Evolutionary conservation across 1,140 invertebrate species (phyloP), one percentile per base, ranked within the genome.

Genomic region (Macrosteles quadrilineatus): DNA sequence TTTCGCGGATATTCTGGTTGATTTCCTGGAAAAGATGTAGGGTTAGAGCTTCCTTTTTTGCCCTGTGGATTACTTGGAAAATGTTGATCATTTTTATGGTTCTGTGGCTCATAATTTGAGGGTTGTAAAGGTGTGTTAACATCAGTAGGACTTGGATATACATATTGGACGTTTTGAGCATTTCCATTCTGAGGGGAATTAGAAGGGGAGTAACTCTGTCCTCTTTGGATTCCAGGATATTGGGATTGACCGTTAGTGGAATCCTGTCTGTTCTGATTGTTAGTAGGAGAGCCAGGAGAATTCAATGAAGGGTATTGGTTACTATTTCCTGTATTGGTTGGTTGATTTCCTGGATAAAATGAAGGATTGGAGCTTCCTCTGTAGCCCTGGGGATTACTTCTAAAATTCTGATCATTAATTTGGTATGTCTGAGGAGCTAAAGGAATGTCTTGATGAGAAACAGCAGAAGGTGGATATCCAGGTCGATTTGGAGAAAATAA

Each of bases 371-470:
- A n/a, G n/a, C n/a, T n/a, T n/a, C n/a, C n/a, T n/a, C n/a, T n/a
- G n/a, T n/a, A n/a, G n/a, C n/a, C n/a, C n/a, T n/a, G n/a, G n/a
- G n/a, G n/a, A n/a, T n/a, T n/a, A n/a, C n/a, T n/a, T n/a, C n/a
- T n/a, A n/a, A n/a, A n/a, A n/a, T n/a, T 14, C 30, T 70, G 69
- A 6, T 23, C 57, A 4, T 63, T 53, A 25, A 29, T 6, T 27
- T 70, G 62, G n/a, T 29, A 32, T 19, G 59, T 21, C 25, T 31
- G 64, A 19, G 40, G 43, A 27, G 63, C n/a, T 71, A 47, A 71
- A 21, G 17, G 31, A 2, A 30, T 32, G 57, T 9, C 30, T 27
- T 19, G 55, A 14, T 21, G 65, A 50, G 36, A 45, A 47, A 21
- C 23, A 2, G 25, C 21, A 47, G 45, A 2, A 17, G 4, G 40